These are phyloP conservation scores for Penaeus indicus DNA, from an alignment of 1,140 invertebrate genomes.

Conservation along the genomic window DNA sequence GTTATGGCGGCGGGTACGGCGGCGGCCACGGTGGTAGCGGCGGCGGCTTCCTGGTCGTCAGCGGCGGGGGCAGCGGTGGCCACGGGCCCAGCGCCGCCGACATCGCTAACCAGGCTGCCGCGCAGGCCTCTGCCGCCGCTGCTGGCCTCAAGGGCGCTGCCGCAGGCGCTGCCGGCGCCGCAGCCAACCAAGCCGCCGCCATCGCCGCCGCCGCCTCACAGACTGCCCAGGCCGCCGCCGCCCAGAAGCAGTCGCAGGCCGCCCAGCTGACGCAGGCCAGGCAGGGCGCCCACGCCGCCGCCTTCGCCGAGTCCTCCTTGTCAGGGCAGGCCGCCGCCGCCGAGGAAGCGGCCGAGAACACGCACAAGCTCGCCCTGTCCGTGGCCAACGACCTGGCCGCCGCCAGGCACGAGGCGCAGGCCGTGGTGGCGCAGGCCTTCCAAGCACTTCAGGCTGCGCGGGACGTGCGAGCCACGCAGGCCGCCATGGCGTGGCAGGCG, in stretches of 20 bases:
- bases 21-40: too few relatives aligned
- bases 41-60: not conserved
- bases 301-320: not conserved
- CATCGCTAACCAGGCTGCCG: conserved; percentile 8
- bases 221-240: not conserved
- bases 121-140: not conserved
- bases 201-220: not conserved
- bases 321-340: not conserved
- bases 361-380: not conserved
- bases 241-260: conserved; percentile 6
- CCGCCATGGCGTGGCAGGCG: conserved; percentile 22
- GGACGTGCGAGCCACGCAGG: not conserved
- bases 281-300: not conserved
- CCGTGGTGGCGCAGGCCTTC: conserved; percentile 4
- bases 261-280: conserved; percentile 3
- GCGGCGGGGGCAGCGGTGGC: not conserved
- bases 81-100: not conserved
- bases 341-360: not conserved
- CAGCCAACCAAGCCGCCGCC: conserved; percentile 2
- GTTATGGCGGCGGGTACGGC: not conserved
- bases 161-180: not conserved
- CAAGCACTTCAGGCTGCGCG: not conserved
- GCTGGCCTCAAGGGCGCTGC: conserved; percentile 8
- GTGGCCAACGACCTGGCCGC: conserved; percentile 37
- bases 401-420: conserved; percentile 50